Base-by-base conservation (phyloP, 2,888 invertebrate species). In the Trichogramma dendrolimi region DNA sequence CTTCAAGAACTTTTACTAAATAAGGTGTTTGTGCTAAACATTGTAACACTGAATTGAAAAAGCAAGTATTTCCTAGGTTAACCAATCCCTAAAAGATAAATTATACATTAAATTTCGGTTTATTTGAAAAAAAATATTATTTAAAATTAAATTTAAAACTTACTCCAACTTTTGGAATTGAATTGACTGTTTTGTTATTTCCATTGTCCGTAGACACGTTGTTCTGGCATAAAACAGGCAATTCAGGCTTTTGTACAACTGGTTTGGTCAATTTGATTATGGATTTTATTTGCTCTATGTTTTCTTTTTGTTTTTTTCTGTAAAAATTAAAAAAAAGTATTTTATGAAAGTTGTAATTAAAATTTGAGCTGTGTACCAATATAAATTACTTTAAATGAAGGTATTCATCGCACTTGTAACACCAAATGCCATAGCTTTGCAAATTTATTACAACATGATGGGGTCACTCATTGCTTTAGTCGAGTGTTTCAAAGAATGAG, bases 21-120 rank as follows among this genome's bases (percentile, higher is more conserved):
- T 87, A 92, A 1, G 92, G 92, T 4, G 94, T 94, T 78, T 92
- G 92, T 4, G 91, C 90, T 71, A 95, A 82, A 76, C 93, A 93
- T 81, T 97, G 97, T 83, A 97, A 86, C 6, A 96, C 95, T 40
- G 96, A 93, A 82, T 97, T 97, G 78, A 97, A 95, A 80, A 96
- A 97, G 77, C 97, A 97, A 0, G 97, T 97, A 78, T 97, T 97
- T 55, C 97, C 96, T 75, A 96, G 82, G 81, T 97, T 97, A 56
- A 85, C 84, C 49, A 97, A 81, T 0, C 97, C 97, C 81, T 93
- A 81, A 0, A 70, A 71, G 61, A 58, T 14, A 60, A 60, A 58
- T 46, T 48, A 14, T 51, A 7, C 48, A 55, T 46, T 14, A 49
- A 27, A 51, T 44, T 57, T 44, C 3, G 7, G 5, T 4, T 40